Percentiles rank a stretch among this genome's conserved stretches.
These are phyloP conservation scores for Diabrotica virgifera DNA, from an alignment of 1,140 invertebrate species.

Conservation along the genomic window DNA sequence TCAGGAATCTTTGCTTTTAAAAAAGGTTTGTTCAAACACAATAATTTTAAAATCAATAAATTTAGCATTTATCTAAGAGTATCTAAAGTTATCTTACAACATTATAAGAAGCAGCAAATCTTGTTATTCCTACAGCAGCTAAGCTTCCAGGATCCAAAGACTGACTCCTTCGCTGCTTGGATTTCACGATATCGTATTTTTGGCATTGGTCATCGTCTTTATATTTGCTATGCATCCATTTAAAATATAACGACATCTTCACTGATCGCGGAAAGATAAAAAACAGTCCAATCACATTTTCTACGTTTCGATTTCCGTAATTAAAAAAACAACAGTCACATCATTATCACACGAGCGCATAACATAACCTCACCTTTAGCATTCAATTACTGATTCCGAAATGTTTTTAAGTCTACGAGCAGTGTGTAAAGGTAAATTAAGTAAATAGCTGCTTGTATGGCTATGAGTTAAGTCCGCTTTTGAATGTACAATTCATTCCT, in stretches of 20 bases:
- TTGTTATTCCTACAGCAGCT: conserved; percentile 65
- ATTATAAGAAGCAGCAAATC: conserved; percentile 33
- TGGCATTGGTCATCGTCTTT: conserved; percentile 56
- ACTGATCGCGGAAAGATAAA: too few relatives aligned
- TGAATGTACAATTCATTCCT: too few relatives aligned
- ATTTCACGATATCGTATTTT: conserved; percentile 50
- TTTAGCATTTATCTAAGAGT: too few relatives aligned
- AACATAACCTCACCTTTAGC: background rate
- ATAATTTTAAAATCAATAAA: too few relatives aligned
- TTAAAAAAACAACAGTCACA: background rate
- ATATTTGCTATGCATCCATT: conserved; percentile 65
- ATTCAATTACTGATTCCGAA: conserved; percentile 3
- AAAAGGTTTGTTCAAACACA: too few relatives aligned
- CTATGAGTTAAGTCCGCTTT: background rate
- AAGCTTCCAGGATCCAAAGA: conserved; percentile 74
- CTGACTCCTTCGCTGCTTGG: conserved; percentile 60
- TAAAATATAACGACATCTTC: conserved; percentile 66
- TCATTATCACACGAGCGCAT: background rate
- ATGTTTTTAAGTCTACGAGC: background rate
- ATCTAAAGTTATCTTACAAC: background rate
- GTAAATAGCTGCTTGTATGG: background rate
- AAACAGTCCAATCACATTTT: too few relatives aligned
- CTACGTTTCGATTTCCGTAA: background rate
- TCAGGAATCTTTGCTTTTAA: too few relatives aligned
- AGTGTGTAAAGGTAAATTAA: background rate